phyloP scores from a whole-genome alignment of 2,888 invertebrate genomes.

The Subacronicta megacephala region DNA sequence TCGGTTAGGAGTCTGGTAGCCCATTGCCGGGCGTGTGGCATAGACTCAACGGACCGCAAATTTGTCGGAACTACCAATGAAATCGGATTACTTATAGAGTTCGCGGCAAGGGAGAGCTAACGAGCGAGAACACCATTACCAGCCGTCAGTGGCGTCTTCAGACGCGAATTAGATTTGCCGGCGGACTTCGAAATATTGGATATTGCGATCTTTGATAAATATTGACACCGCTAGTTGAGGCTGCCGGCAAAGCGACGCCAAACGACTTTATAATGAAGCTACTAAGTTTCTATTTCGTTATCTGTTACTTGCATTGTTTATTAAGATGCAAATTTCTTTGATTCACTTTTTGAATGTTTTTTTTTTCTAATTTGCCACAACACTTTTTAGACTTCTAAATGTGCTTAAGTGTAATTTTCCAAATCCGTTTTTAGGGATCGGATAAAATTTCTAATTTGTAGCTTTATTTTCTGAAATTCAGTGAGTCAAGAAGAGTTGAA shows the following conservation, averaged over 20 bases:
- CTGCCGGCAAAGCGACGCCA: constrained; percentile 5
- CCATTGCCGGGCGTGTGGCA: constrained; percentile 65
- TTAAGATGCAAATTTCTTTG: background rate
- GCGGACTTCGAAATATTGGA: constrained; percentile 61
- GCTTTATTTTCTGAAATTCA: too few relatives aligned
- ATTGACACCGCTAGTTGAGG: constrained; percentile 47
- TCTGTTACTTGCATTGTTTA: constrained; percentile 10
- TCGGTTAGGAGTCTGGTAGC: constrained; percentile 63
- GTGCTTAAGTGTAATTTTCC: too few relatives aligned
- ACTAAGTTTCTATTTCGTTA: constrained; percentile 17
- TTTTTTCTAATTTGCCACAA: too few relatives aligned
- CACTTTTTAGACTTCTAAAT: background rate
- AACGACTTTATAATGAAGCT: constrained; percentile 35
- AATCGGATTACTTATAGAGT: constrained; percentile 83
- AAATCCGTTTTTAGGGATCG: too few relatives aligned
- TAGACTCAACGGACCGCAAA: constrained; percentile 83
- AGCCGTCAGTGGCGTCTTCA: constrained; percentile 71
- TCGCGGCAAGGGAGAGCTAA: constrained; percentile 78
- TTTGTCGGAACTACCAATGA: constrained; percentile 85
- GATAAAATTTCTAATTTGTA: too few relatives aligned
- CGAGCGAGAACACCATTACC: constrained; percentile 79
- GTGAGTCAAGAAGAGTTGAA: too few relatives aligned
- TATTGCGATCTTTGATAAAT: constrained; percentile 52
- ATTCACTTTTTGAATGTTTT: too few relatives aligned
- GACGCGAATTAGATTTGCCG: constrained; percentile 68